These are phyloP conservation scores for Agriopis marginaria DNA, from an alignment of 2,888 invertebrate species.

Conservation along the genomic window DNA sequence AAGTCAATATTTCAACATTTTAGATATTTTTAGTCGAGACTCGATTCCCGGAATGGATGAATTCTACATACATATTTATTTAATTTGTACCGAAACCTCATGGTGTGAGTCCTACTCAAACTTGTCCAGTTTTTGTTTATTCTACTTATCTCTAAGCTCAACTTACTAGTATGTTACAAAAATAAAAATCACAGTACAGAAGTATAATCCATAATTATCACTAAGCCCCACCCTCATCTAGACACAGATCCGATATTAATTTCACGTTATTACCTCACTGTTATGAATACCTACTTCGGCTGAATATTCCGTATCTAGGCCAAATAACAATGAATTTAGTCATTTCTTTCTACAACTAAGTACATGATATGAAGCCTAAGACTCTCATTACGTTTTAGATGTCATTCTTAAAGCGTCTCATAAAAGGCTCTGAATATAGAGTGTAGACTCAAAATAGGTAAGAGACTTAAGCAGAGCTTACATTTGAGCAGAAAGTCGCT, in stretches of 20 bases:
- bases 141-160: too few relatives aligned
- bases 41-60: too few relatives aligned
- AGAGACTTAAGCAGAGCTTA: constrained; percentile 1
- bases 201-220: background rate
- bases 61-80: too few relatives aligned
- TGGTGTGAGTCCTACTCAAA: too few relatives aligned
- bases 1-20: too few relatives aligned
- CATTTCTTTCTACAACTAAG: constrained; percentile 7
- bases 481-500: background rate
- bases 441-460: constrained; percentile 18
- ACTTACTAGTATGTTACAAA: too few relatives aligned
- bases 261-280: constrained; percentile 5
- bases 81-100: too few relatives aligned
- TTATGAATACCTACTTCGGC: background rate
- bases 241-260: constrained; percentile 5
- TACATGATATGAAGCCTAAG: constrained; percentile 15
- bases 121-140: too few relatives aligned
- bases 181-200: background rate
- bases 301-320: constrained; percentile 13
- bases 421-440: constrained; percentile 21
- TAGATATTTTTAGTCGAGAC: too few relatives aligned
- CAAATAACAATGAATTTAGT: constrained; percentile 15
- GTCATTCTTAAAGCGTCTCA: constrained; percentile 6
- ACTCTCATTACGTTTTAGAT: constrained; percentile 13
- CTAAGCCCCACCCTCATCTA: background rate